Percentiles rank a stretch among this genome's conserved stretches.
Conservation (phyloP, 1,140 invertebrate species). For the Pogonognathellus flavescens region DNA sequence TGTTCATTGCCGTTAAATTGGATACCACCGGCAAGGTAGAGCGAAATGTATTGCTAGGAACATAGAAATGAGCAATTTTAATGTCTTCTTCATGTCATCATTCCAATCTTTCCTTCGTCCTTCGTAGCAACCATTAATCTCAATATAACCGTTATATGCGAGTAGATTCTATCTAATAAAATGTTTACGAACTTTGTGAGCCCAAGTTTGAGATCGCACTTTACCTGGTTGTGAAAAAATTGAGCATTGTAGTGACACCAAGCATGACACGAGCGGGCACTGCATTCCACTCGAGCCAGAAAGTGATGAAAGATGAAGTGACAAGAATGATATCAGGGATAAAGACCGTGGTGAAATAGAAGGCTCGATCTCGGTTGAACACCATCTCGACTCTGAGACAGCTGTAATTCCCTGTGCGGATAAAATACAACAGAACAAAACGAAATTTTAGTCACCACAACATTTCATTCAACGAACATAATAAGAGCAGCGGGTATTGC, state of each 20-base stretch:
- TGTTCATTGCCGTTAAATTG: constrained; percentile 94
- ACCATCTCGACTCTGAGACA: constrained; percentile 91
- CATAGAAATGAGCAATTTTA: neutral
- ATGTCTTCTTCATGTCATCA: too few relatives aligned
- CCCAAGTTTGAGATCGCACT: too few relatives aligned
- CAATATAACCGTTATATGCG: too few relatives aligned
- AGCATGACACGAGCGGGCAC: constrained; percentile 78
- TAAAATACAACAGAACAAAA: neutral
- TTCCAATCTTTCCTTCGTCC: too few relatives aligned
- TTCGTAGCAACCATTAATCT: too few relatives aligned
- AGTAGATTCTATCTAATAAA: too few relatives aligned
- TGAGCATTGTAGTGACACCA: constrained; percentile 96
- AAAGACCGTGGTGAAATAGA: constrained; percentile 96
- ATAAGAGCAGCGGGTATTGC: too few relatives aligned
- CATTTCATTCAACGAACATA: neutral
- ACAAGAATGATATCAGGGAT: constrained; percentile 95
- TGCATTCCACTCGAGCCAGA: constrained; percentile 97
- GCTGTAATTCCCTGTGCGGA: constrained; percentile 88
- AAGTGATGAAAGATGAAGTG: constrained; percentile 93
- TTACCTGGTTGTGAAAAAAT: constrained; percentile 88
- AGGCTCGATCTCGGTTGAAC: constrained; percentile 92
- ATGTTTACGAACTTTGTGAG: too few relatives aligned
- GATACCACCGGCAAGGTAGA: constrained; percentile 90
- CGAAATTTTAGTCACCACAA: neutral
- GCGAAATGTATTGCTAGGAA: constrained; percentile 69